Evolutionary conservation across 2,113 vertebrate genomes (phyloP).

Genomic region (Orientallactaga bullata): DNA sequence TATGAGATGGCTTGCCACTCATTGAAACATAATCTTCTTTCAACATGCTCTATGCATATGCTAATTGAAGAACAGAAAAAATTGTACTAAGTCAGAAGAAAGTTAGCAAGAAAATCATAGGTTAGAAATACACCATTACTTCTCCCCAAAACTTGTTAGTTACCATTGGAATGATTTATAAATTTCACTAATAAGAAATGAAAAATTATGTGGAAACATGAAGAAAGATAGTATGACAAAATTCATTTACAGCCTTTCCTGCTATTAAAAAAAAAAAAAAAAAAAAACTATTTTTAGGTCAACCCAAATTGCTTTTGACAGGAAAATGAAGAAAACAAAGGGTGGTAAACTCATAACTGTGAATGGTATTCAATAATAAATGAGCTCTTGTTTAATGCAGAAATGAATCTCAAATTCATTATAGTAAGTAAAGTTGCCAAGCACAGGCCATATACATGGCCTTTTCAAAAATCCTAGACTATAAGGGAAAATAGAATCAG

Average conservation of each 20-base stretch:
- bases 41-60: not conserved
- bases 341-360: not conserved
- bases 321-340: not conserved
- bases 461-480: conserved; percentile 23
- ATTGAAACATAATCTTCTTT: conserved; percentile 28
- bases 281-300: not conserved
- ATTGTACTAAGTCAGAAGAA: conserved; percentile 46
- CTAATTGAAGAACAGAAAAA: conserved; percentile 27
- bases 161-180: not conserved
- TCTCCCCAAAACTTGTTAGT: not conserved
- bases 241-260: conserved; percentile 3
- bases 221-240: not conserved
- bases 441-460: not conserved
- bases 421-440: not conserved
- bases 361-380: not conserved
- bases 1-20: not conserved
- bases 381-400: not conserved
- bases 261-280: not conserved
- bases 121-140: not conserved
- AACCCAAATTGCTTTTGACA: not conserved
- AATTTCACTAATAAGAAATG: conserved; percentile 22
- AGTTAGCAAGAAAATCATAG: conserved; percentile 22
- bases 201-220: not conserved
- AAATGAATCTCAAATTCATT: not conserved
- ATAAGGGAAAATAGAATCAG: not conserved